Conservation (phyloP, 2,113 vertebrate genomes). For the Pseudonaja textilis region DNA sequence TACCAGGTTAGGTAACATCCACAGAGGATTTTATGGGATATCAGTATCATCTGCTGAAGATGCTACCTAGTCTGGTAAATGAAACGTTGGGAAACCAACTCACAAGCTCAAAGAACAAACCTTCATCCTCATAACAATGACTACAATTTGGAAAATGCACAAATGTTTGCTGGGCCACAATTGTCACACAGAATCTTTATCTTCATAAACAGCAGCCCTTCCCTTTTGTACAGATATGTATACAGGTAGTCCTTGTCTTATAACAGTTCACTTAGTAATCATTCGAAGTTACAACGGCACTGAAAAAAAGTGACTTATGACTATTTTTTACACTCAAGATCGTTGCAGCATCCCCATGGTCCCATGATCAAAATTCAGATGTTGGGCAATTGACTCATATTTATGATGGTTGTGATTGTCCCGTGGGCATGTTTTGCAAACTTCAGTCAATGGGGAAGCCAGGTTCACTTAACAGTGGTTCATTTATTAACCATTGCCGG, state of each 20-base stretch:
- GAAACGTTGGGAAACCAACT: too few species aligned
- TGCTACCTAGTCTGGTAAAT: too few species aligned
- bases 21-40: too few species aligned
- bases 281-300: not conserved
- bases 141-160: not conserved
- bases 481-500: not conserved
- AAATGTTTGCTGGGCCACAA: not conserved
- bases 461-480: not conserved
- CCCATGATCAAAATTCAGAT: too few species aligned
- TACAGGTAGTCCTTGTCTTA: not conserved
- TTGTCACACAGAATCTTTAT: not conserved
- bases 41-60: too few species aligned
- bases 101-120: too few species aligned
- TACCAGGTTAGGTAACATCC: too few species aligned
- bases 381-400: too few species aligned
- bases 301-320: not conserved
- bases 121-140: not conserved
- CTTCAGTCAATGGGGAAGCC: not conserved
- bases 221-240: not conserved
- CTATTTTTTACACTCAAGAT: not conserved
- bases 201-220: not conserved
- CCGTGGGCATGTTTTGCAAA: not conserved
- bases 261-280: not conserved
- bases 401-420: too few species aligned
- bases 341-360: not conserved